Evolutionary conservation across 2,888 invertebrate species (phyloP), one percentile per base, ranked within the genome.

Genomic region (Oxyteleia sp.): DNA sequence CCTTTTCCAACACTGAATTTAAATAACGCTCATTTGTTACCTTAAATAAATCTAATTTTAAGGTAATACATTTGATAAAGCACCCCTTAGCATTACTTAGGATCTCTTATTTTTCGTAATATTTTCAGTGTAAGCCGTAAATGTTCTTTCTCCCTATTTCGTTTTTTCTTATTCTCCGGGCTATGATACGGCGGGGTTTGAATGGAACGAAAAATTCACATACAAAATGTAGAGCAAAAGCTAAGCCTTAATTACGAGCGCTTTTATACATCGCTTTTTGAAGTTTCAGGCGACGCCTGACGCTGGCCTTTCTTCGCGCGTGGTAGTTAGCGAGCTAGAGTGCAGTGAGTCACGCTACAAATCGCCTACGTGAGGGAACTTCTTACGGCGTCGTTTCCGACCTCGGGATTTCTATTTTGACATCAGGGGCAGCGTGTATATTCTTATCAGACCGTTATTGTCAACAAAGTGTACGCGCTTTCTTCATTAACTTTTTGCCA

Each of bases 401-500:
- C 69, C 75, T 47, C 68, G 81, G 85, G 80, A 86, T 86, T 88
- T 84, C 85, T 87, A 88, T 91, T 90, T 64, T 87, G 83, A 59
- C 69, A 87, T 79, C 87, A 61, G 80, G 71, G 76, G 82, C 69
- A 85, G 51, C 82, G 86, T 83, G 85, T 88, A 88, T 86, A 86
- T 87, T 80, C 89, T 89, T 90, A 91, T 91, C 90, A 89, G 88
- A 82, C 75, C 84, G 86, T 90, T 90, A 88, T 89, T 88, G 88
- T 88, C 88, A 84, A 64, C 85, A 74, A 72, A 71, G 78, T 66
- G 78, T 61, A 61, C 79, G 41, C 66, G 84, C 78, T 85, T 86
- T 85, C 88, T 91, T 92, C 91, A 92, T 92, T 92, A 91, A 90
- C 83, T 88, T 87, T 86, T 88, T 85, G 80, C 61, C 84, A 68